Base-by-base conservation (phyloP, 1,140 invertebrate genomes). In the Proales similis region DNA sequence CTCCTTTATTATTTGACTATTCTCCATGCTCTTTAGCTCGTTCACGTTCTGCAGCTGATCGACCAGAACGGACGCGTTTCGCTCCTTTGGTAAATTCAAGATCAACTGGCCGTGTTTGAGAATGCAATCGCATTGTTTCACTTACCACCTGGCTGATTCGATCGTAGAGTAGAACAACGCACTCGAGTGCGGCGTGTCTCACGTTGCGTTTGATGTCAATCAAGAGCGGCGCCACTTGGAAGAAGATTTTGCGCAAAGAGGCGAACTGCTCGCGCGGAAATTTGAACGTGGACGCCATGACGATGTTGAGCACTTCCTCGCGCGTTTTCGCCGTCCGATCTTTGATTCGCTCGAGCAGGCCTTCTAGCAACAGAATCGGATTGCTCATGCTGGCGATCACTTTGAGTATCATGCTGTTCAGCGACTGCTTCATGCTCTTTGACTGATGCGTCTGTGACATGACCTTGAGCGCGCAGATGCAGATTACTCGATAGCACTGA, bases 191-290 rank as follows among this genome's bases (percentile, higher is more conserved):
- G 3, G 86, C 83, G 67, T 87, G 85, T 9, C 86, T 77, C 0
- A 90, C 85, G 66, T 83, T 77, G 53, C 85, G 75, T 67, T 85
- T 83, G 2, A 79, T 75, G 76, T 87, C 85, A 19, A 79, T 77
- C 14, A 86, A 76, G 48, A 81, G 78, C 32, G 77, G 76, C 12
- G 81, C 79, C 9, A 82, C 73, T 45, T 70, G 65, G 61, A 77
- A 70, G 27, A 83, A 81, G 9, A 86, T 76, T 6, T 74, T 75
- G 11, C 75, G 71, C 20, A 86, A 78, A 4, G 51, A 57, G 72
- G 87, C 84, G 70, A 89, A 85, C 57, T 86, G 85, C 38, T 83
- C 84, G 68, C 85, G 84, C 2, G 87, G 86, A 74, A 86, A 87
- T 19, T 84, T 84, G 65, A 87, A 79, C 39, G 86, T 71, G 2